Percentiles rank a stretch among this genome's conserved stretches.
These are phyloP conservation scores for Palloptera scutellata DNA, from an alignment of 2,888 invertebrate species.

Conservation along the genomic window DNA sequence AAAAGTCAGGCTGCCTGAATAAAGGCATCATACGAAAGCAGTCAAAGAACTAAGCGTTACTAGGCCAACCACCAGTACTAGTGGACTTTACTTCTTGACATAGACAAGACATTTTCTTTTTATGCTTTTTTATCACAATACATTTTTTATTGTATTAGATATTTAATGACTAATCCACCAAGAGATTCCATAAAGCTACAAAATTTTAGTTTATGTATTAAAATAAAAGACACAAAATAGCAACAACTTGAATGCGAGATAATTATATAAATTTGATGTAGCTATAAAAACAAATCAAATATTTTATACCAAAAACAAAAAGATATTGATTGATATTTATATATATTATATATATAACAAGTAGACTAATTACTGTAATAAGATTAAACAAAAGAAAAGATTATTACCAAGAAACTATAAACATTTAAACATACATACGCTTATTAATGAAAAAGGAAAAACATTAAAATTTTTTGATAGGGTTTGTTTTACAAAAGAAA, in stretches of 20 bases:
- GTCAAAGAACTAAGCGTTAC: no score
- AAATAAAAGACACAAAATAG: not conserved
- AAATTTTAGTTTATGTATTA: not conserved
- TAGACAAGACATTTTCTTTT: no score
- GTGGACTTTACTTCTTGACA: no score
- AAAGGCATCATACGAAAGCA: no score
- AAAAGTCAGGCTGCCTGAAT: no score
- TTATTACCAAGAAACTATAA: not conserved
- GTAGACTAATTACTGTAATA: conserved; percentile 26
- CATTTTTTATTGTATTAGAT: no score
- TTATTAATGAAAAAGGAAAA: conserved; percentile 19
- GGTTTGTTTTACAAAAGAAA: conserved; percentile 18
- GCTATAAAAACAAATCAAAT: conserved; percentile 8
- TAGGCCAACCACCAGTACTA: no score
- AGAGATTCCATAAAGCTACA: no score
- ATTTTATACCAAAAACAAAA: conserved; percentile 8
- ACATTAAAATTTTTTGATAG: conserved; percentile 17
- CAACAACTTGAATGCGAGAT: conserved; percentile 11
- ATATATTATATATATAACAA: conserved; percentile 33
- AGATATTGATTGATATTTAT: conserved; percentile 8
- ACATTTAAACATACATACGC: conserved; percentile 30
- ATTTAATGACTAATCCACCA: no score
- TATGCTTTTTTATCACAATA: no score
- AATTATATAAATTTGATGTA: conserved; percentile 6
- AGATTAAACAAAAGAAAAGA: not conserved